A percentile compares a stretch with the other conserved stretches of the same genome.
phyloP scores from a whole-genome alignment of 2,797 vertebrate species.

The Ciconia nigra region DNA sequence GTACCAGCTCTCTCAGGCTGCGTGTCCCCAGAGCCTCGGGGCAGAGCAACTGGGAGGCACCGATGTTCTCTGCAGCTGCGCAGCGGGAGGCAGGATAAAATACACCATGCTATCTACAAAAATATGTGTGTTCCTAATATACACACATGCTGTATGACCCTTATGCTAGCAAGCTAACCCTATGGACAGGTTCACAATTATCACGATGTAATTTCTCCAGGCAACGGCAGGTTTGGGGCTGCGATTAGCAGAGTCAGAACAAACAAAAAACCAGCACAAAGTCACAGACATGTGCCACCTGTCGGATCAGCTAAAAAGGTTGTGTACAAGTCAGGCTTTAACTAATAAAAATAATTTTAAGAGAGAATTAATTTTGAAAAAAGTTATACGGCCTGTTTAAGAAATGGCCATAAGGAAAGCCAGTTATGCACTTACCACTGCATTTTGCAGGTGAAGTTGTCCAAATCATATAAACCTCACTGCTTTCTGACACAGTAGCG shows the following conservation, averaged over 20 bases:
- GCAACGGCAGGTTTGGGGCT: not conserved
- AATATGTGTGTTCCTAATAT: fast-evolving
- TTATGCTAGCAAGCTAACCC: not conserved
- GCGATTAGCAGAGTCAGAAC: not conserved
- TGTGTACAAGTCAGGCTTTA: not conserved
- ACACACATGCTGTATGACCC: not conserved
- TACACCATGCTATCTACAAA: not conserved
- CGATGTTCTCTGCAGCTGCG: not conserved
- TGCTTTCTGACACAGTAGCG: not conserved
- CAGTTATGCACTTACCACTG: not conserved
- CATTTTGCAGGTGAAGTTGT: not conserved
- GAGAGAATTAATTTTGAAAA: not conserved
- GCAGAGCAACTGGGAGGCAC: not conserved
- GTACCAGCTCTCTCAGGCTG: not conserved
- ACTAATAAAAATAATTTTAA: not conserved
- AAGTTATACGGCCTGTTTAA: not conserved
- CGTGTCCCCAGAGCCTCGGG: too few species aligned
- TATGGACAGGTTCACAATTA: not conserved
- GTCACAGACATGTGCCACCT: too few species aligned
- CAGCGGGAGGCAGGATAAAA: not conserved
- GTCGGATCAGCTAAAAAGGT: not conserved
- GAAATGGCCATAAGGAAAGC: not conserved
- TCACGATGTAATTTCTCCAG: not conserved
- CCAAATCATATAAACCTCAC: not conserved
- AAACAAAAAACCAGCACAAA: not conserved